A percentile compares a stretch with the other conserved stretches of the same genome.
Conservation (phyloP, 2,797 vertebrate genomes). For the Caiman crocodilus region DNA sequence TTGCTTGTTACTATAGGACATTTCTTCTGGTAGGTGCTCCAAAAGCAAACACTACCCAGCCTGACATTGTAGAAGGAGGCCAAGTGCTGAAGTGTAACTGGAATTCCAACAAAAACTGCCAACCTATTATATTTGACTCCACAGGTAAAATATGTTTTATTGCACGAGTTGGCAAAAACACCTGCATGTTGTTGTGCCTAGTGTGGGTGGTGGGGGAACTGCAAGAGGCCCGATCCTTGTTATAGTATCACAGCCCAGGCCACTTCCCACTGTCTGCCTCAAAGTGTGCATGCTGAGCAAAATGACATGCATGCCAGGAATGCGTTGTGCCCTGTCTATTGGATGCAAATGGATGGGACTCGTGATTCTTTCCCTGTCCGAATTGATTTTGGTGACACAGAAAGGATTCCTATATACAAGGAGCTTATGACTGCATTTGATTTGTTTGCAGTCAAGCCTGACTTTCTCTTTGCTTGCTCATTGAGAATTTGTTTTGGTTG, state of each 20-base stretch:
- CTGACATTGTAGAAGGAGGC: constrained; percentile 83
- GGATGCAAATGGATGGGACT: background rate
- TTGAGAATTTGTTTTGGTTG: background rate
- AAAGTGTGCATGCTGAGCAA: too few species aligned
- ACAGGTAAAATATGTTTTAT: constrained; percentile 62
- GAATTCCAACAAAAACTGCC: constrained; percentile 77
- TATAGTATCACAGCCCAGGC: too few species aligned
- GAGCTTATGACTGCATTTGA: accelerated
- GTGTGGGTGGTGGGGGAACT: too few species aligned
- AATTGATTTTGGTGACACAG: background rate
- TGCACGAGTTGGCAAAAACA: too few species aligned
- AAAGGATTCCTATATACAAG: accelerated
- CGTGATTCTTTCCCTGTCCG: background rate
- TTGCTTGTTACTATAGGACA: constrained; percentile 62
- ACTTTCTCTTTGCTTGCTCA: background rate
- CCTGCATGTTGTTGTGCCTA: too few species aligned
- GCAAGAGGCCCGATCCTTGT: too few species aligned
- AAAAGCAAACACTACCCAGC: constrained; percentile 85
- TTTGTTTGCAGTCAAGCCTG: background rate
- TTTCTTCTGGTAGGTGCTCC: constrained; percentile 85
- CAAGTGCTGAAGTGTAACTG: constrained; percentile 85
- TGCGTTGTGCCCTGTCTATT: background rate
- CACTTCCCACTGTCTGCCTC: too few species aligned
- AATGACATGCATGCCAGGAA: too few species aligned
- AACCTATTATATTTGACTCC: constrained; percentile 81